Evolutionary conservation across 2,113 vertebrate species (phyloP).

Genomic region (Trochalopteron elliotii): DNA sequence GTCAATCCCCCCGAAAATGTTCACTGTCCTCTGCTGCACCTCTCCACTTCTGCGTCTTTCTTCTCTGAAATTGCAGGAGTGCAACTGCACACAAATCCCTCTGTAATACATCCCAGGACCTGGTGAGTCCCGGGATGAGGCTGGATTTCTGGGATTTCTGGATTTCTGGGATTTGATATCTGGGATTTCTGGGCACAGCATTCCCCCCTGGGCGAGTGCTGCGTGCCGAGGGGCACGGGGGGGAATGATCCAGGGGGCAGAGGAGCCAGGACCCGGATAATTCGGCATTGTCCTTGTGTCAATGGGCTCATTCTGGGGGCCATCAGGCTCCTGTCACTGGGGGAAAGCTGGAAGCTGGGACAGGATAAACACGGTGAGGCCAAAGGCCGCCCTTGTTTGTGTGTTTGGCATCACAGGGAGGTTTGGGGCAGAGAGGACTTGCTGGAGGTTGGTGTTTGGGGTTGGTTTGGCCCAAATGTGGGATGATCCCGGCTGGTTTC

Average conservation of each 20-base stretch:
- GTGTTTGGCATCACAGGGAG: accelerated
- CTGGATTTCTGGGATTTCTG: not conserved
- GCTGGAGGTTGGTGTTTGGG: not conserved
- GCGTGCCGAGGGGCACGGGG: not conserved
- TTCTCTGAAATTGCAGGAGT: not conserved
- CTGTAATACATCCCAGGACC: not conserved
- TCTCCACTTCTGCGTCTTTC: accelerated
- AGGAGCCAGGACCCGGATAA: not conserved
- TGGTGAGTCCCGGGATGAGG: not conserved
- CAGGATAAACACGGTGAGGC: not conserved
- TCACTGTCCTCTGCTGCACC: not conserved
- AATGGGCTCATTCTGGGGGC: not conserved
- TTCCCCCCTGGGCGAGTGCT: accelerated
- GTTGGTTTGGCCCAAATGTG: accelerated
- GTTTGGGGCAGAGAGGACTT: not conserved
- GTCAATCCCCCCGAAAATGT: accelerated
- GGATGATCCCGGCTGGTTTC: accelerated
- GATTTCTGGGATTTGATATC: not conserved
- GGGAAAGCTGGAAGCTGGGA: not conserved
- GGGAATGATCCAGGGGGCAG: not conserved
- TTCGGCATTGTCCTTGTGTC: not conserved
- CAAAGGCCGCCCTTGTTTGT: not conserved
- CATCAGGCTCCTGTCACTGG: not conserved
- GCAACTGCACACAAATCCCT: not conserved
- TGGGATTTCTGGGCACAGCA: not conserved